Evolutionary conservation across 2,797 vertebrate species (phyloP), one percentile per base, ranked within the genome.

Genomic region (Acipenser ruthenus): DNA sequence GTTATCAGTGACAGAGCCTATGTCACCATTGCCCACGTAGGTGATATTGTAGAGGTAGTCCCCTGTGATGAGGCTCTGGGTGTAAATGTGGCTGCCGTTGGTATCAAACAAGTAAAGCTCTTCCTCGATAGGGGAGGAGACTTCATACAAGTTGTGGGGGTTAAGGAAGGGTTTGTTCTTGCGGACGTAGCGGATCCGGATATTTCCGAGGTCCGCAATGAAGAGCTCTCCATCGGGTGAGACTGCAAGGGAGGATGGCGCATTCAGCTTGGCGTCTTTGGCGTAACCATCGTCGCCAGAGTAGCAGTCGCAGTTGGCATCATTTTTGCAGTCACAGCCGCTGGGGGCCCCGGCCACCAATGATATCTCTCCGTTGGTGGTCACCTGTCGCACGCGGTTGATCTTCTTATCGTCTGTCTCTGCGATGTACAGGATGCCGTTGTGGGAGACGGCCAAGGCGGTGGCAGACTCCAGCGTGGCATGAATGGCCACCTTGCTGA

Each of bases 361-460:
- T 0, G 95, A 98, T 82, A 98, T 98, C 82, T 98, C 96, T 0
- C 97, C 96, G 0, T 88, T 93, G 50, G 94, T 96, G 74, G 94
- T 96, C 76, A 99, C 96, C 83, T 94, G 97, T 66, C 96, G 81
- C 64, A 99, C 92, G 60, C 96, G 86, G 85, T 98, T 97, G 77
- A 98, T 95, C 81, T 97, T 99, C 65, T 98, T 99, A 76, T 98
- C 96, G 0, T 98, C 97, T 0, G 96, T 98, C 86, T 99, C 97
- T 0, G 94, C 87, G 0, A 99, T 97, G 71, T 99, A 99, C 10
- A 99, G 82, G 67, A 98, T 83, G 0, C 97, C 96, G 0, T 83
- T 97, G 76, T 98, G 96, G 1, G 97, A 99, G 58, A 98, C 92
- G 0, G 95, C 91, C 63, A 99, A 75, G 9, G 95, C 95, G 0